Evolutionary conservation across 1,140 invertebrate genomes (phyloP).

Genomic region (Onthophagus taurus): DNA sequence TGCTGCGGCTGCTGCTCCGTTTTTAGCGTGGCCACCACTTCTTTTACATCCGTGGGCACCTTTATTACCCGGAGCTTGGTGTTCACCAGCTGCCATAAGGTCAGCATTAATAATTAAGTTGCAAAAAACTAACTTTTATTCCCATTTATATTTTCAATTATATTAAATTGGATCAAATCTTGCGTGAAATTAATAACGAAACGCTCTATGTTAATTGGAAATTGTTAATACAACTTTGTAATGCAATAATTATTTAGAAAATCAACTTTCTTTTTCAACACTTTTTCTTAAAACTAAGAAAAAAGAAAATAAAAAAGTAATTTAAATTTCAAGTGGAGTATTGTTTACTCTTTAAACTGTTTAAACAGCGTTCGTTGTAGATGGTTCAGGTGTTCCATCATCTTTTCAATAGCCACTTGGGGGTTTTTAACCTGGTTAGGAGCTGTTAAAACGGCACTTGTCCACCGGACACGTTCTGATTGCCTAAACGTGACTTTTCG

Average conservation of each 20-base stretch:
- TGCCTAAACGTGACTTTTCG: constrained; percentile 19
- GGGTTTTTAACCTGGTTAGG: no score
- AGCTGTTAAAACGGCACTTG: constrained; percentile 8
- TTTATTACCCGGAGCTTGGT: constrained; percentile 36
- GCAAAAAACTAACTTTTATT: neutral
- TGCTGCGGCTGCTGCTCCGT: constrained; percentile 26
- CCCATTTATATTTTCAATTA: neutral
- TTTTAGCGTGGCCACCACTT: constrained; percentile 36
- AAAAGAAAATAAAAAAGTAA: constrained; percentile 2
- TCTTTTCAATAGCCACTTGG: constrained; percentile 2
- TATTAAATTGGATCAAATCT: neutral
- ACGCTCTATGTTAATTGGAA: neutral
- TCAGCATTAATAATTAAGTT: constrained; percentile 23
- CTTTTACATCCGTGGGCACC: constrained; percentile 37
- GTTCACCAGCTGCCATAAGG: constrained; percentile 26
- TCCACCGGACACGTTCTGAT: constrained; percentile 10
- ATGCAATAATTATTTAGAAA: constrained; percentile 6
- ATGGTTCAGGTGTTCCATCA: constrained; percentile 10
- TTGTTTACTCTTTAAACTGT: constrained; percentile 4
- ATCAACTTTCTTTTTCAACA: no score
- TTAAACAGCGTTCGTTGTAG: constrained; percentile 10
- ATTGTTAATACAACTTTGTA: constrained; percentile 1
- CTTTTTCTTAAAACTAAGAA: constrained; percentile 1
- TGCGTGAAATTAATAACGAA: neutral
- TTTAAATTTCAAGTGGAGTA: neutral